Base-by-base conservation (phyloP, 2,113 vertebrate genomes). In the Phasianus colchicus region DNA sequence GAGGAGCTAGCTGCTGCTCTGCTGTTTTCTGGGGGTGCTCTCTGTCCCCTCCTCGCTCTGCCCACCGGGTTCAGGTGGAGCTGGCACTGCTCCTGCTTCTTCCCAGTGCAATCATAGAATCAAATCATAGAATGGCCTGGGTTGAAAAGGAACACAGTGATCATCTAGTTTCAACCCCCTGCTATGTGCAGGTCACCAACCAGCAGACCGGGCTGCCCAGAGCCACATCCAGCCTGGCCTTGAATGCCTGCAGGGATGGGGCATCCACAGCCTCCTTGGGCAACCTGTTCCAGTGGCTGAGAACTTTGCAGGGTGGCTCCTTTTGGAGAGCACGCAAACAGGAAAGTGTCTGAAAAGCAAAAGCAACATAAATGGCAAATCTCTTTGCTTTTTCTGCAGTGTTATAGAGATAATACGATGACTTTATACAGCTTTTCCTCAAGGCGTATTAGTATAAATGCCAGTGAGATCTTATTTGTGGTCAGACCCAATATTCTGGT, bases 401-500 rank as follows among this genome's bases (percentile, higher is more conserved):
- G 40, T 73, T 90, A 52, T 3, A 13, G 30, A 71, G 22, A 60
- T 45, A 57, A 61, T 50, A 27, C 24, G 40, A 63, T 63, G n/a
- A 38, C 43, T 38, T 18, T 57, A 25, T 47, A 43, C 67, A 52
- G 12, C 61, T 80, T 83, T n/a, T 45, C 75, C 65, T 88, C 52
- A 54, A 77, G 90, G 72, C 40, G 21, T 74, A 83, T 91, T 79
- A 91, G 86, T 54, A 80, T 64, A 91, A 92, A 92, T 95, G 79
- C 64, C 93, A 91, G 40, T 78, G 69, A 94, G 75, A 78, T 72
- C 76, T 77, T 88, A 88, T 40, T 80, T 90, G 69, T 2, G 1
- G 48, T 63, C 70, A 86, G 83, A 67, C 29, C 30, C 79, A 72
- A 73, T 43, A 71, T 43, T 45, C 83, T 81, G 83, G 38, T 71